Evolutionary conservation across 2,797 vertebrate genomes (phyloP), one percentile per base, ranked within the genome.

Genomic region (Melopsittacus undulatus): DNA sequence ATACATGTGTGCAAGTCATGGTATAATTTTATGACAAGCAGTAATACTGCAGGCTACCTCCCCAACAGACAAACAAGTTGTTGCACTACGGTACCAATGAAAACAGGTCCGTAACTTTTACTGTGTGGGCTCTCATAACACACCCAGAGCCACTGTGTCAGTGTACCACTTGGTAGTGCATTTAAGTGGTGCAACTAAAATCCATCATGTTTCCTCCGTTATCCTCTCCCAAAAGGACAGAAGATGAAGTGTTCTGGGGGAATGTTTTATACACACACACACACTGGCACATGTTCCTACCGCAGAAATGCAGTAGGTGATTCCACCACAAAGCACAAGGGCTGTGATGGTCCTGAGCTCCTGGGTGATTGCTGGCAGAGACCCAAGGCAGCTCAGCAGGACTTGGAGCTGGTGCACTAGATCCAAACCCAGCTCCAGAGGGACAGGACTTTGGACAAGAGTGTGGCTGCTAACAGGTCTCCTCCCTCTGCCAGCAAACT

Each of bases 161-260:
- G n/a, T 5, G 51, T 1, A 5, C 32, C 18, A 5, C n/a, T 69
- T 1, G 0, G 29, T 30, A 16, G 5, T 29, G 38, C 66, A 66
- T 85, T 68, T 43, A 81, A 80, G 43, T 10, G 59, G 27, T 3
- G n/a, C 1, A 4, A 42, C 52, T 70, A 18, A 89, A 89, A 78
- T 12, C 40, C 6, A 3, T 43, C 26, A 4, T 3, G 8, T 76
- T 86, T 69, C 52, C 52, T 95, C 32, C 34, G 8, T 77, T 43
- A 42, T 18, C 51, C 40, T 57, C 72, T 89, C 56, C 48, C 48
- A 61, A 16, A 42, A 77, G 22, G 56, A 70, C 7, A 45, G 73
- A 61, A 14, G 14, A 6, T 19, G 17, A 36, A 36, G 17, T 22
- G 9, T 61, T 61, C 27, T 29, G 23, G 49, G 45, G 40, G n/a